Evolutionary conservation across 2,888 invertebrate genomes (phyloP).

Genomic region (Acronicta leporina): DNA sequence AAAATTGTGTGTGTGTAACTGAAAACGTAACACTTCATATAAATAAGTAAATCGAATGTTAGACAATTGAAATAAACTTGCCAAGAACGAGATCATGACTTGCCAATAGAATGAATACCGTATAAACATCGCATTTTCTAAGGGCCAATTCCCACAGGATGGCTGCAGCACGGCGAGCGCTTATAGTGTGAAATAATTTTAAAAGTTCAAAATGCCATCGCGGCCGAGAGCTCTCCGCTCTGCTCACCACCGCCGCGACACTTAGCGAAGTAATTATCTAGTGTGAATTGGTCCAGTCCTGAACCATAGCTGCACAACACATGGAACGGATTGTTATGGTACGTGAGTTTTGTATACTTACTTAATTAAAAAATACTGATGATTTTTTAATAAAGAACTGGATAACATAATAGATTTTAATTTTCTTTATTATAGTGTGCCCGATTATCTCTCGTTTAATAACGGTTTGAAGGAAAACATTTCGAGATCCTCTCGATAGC

Average conservation of each 20-base stretch:
- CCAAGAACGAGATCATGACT: slow-evolving; percentile 40
- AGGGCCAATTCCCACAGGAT: no score
- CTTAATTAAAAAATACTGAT: slow-evolving; percentile 43
- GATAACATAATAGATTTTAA: slow-evolving; percentile 23
- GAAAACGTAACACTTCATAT: neutral
- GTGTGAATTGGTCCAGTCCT: neutral
- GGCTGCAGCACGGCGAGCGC: no score
- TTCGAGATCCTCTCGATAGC: no score
- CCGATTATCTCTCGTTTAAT: no score
- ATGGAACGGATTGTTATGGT: slow-evolving; percentile 36
- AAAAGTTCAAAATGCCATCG: no score
- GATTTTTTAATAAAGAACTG: slow-evolving; percentile 60
- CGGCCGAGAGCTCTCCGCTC: no score
- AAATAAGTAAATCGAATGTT: slow-evolving; percentile 10
- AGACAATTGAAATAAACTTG: slow-evolving; percentile 31
- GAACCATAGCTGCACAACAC: slow-evolving; percentile 47
- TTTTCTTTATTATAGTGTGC: slow-evolving; percentile 1
- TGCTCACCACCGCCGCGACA: no score
- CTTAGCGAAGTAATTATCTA: no score
- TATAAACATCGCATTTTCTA: slow-evolving; percentile 13
- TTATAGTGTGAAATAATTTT: no score
- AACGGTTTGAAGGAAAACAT: no score
- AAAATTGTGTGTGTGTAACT: slow-evolving; percentile 4
- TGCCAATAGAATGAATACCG: slow-evolving; percentile 37
- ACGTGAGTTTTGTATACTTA: slow-evolving; percentile 56